A percentile compares a stretch with the other conserved stretches of the same genome.
Evolutionary conservation across 2,888 invertebrate species (phyloP).

Genomic region (Eumerus sabulonum): DNA sequence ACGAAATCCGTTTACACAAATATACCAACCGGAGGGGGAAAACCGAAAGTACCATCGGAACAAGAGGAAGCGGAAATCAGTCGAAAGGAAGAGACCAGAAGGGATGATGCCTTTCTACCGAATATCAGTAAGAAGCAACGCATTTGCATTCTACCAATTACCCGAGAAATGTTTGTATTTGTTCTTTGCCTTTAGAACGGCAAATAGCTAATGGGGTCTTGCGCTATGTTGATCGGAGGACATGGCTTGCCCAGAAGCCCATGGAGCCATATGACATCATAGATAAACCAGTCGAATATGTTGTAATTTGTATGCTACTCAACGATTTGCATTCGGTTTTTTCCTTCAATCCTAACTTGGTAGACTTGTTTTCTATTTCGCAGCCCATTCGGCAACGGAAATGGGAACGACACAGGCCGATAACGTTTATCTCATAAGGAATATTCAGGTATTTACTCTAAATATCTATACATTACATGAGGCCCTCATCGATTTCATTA

Average conservation of each 20-base stretch:
- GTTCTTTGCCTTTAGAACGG: conserved; percentile 69
- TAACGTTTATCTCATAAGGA: conserved; percentile 79
- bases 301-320: conserved; percentile 80
- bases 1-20: conserved; percentile 26
- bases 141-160: background rate
- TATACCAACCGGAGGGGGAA: background rate
- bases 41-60: conserved; percentile 4
- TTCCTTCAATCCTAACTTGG: background rate
- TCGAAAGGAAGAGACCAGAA: conserved; percentile 72
- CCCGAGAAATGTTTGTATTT: background rate
- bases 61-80: conserved; percentile 48
- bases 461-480: background rate
- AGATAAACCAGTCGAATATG: conserved; percentile 78
- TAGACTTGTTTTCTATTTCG: conserved; percentile 6
- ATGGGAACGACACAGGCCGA: conserved; percentile 79
- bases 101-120: conserved; percentile 72
- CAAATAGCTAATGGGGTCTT: conserved; percentile 73
- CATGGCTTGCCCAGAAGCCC: conserved; percentile 80
- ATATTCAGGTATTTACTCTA: conserved; percentile 77
- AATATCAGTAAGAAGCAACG: conserved; percentile 72
- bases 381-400: conserved; percentile 80
- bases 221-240: conserved; percentile 75
- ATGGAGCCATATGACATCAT: conserved; percentile 74
- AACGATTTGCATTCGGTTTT: too few species aligned
- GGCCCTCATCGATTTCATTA: conserved; percentile 26